phyloP scores from a whole-genome alignment of 2,113 vertebrate species.

The Ptychochromis oligacanthus region DNA sequence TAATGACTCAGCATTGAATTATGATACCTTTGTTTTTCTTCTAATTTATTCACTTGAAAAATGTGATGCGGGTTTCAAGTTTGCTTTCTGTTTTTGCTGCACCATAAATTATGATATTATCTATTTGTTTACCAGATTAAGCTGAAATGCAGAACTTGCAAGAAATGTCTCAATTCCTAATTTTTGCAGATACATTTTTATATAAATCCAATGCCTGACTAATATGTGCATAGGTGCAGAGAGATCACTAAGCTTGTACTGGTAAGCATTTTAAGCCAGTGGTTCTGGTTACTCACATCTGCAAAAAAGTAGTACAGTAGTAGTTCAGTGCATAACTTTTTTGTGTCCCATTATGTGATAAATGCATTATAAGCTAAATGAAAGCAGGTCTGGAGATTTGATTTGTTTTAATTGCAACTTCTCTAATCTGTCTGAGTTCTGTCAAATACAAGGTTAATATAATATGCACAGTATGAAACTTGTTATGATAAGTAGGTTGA shows the following conservation, averaged over 20 bases:
- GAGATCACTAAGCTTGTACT: neutral
- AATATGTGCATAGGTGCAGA: neutral
- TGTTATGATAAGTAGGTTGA: neutral
- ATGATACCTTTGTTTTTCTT: neutral
- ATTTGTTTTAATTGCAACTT: no score
- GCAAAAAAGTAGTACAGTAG: neutral
- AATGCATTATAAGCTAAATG: neutral
- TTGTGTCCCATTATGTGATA: neutral
- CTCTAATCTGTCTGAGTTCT: neutral
- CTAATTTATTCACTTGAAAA: neutral
- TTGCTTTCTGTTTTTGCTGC: conserved; percentile 14
- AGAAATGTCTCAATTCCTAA: neutral
- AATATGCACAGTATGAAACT: neutral
- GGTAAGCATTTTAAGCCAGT: neutral
- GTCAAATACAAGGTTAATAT: neutral
- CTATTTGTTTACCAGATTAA: conserved; percentile 27
- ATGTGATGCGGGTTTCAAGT: conserved; percentile 9
- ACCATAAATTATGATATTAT: conserved; percentile 9
- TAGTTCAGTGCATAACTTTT: neutral
- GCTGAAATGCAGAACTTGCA: neutral
- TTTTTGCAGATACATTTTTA: neutral
- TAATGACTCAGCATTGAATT: neutral
- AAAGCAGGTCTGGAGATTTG: no score
- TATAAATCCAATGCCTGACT: neutral
- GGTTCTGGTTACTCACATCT: neutral